A percentile compares a stretch with the other conserved stretches of the same genome.
phyloP scores from a whole-genome alignment of 2,113 vertebrate species.

The Physeter macrocephalus region DNA sequence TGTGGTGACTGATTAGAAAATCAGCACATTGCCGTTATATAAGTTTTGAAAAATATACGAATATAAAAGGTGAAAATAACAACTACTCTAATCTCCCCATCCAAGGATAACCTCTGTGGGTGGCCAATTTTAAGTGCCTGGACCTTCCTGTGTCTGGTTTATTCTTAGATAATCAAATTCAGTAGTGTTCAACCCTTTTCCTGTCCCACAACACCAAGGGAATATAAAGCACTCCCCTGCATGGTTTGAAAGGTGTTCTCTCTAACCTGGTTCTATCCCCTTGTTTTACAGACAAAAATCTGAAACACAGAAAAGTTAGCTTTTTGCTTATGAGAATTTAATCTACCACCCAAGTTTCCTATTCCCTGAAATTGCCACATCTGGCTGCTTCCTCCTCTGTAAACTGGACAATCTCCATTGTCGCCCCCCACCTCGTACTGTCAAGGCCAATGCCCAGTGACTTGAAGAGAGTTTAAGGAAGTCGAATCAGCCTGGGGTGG shows the following conservation, averaged over 20 bases:
- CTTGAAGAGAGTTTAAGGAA: neutral
- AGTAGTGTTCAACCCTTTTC: neutral
- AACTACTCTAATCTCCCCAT: neutral
- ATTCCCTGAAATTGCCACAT: neutral
- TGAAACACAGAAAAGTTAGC: neutral
- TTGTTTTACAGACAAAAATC: neutral
- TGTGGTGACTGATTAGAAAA: slow-evolving; percentile 7
- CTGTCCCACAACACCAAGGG: neutral
- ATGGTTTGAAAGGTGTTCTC: neutral
- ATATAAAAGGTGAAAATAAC: slow-evolving; percentile 1
- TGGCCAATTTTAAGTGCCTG: neutral
- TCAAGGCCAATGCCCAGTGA: neutral
- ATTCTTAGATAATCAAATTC: neutral
- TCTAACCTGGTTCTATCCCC: neutral
- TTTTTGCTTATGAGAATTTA: neutral
- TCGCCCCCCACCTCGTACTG: accelerated
- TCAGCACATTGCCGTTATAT: neutral
- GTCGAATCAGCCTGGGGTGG: neutral
- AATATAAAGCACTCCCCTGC: neutral
- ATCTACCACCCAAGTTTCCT: neutral
- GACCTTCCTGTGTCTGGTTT: neutral
- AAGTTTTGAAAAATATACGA: slow-evolving; percentile 5
- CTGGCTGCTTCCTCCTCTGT: neutral
- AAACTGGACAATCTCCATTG: neutral
- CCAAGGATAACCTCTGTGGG: neutral